Conservation (phyloP, 2,113 vertebrate species). For the Alces alces region DNA sequence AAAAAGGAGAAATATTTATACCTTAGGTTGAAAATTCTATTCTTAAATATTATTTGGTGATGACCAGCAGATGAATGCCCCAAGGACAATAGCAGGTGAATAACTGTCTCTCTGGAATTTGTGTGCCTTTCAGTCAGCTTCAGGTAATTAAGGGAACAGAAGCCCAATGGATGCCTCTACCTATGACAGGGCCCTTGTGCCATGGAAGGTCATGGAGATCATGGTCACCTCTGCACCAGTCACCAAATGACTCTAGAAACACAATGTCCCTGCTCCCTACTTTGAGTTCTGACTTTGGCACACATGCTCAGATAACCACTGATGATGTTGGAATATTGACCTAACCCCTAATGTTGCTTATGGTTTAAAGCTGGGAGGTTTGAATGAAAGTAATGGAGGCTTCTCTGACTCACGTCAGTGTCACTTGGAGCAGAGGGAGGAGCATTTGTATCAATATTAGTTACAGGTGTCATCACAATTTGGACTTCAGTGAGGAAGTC, state of each 20-base stretch:
- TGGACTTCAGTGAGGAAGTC: not conserved
- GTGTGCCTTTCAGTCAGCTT: not conserved
- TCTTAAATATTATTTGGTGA: not conserved
- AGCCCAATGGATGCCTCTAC: not conserved
- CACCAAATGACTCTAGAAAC: not conserved
- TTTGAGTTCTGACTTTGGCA: not conserved
- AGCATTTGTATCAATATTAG: not conserved
- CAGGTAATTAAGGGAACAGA: not conserved
- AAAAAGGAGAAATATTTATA: not conserved
- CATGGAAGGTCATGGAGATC: not conserved
- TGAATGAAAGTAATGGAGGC: not conserved
- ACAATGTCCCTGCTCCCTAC: accelerated
- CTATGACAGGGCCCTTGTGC: not conserved
- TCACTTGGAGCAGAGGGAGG: not conserved
- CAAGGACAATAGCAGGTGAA: not conserved
- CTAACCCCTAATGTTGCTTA: not conserved
- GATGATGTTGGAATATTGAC: not conserved
- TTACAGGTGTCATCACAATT: not conserved
- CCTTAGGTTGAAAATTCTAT: not conserved
- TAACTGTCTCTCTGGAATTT: not conserved
- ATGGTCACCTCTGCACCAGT: not conserved
- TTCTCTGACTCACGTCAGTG: not conserved
- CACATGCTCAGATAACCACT: not conserved
- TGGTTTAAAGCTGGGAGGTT: not conserved
- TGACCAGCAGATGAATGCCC: not conserved